Evolutionary conservation across 64 coral and sea anemone species (phyloP), one percentile per base, ranked within the genome.

Genomic region (Hydrozoanthus tunicans): DNA sequence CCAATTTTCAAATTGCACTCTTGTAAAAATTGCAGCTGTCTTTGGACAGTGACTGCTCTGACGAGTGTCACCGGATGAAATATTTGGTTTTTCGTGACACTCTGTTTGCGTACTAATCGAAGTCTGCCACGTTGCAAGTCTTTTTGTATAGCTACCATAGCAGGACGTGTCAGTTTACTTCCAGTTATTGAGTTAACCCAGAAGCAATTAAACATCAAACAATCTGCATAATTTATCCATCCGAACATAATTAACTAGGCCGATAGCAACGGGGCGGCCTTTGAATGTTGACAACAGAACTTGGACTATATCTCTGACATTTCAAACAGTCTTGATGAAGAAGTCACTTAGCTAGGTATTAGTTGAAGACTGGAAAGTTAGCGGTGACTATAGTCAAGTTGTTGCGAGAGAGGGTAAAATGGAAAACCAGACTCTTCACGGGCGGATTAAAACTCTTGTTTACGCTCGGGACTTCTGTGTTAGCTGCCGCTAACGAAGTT

Each of bases 241-340:
- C 0, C 12, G 1, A 53, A 61, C 60, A 82, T 82, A 82, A 64
- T 64, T 64, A 51, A 82, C 53, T 5, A 51, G 8, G 12, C 80
- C 24, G 59, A 64, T 82, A 61, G 60, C 80, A 82, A 82, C 80
- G 51, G 65, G 56, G 65, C 56, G 15, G 43, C 7, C 20, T 58
- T 62, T 13, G 14, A 82, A 62, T 64, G 80, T 82, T 82, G 61
- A 63, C 61, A 82, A 82, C 59, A 15, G 14, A 82, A 10, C 8
- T 17, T 6, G 14, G 13, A 6, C 32, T 27, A 52, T 8, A 13
- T 65, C 14, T n/a, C 4, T 69, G 6, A n/a, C 66, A 69, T 14
- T 14, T 20, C 7, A 69, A 73, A 7, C 26, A 32, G 9, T 68
- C 7, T 76, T 76, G 26, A 52, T 76, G 27, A 12, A 76, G 72